Evolutionary conservation across 2,113 vertebrate species (phyloP).

Genomic region (Syngnathoides biaculeatus): DNA sequence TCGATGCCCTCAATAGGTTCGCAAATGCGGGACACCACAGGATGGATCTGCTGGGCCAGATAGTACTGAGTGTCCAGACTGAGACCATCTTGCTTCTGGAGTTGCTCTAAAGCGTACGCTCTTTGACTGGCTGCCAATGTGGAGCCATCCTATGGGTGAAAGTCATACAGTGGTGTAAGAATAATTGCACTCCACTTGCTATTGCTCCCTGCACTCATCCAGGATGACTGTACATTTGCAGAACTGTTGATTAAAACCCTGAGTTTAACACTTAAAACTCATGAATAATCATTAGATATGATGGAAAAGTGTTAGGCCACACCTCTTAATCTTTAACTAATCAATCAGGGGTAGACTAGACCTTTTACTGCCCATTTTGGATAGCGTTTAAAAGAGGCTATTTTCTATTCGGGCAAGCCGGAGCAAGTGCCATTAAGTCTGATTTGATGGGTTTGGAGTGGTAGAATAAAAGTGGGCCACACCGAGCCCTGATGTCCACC

Average conservation of each 20-base stretch:
- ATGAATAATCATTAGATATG: neutral
- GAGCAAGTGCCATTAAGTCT: neutral
- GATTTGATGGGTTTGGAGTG: neutral
- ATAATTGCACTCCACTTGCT: neutral
- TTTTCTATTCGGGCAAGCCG: neutral
- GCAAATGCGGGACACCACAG: slow-evolving; percentile 94
- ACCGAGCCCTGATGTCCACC: neutral
- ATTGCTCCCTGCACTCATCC: neutral
- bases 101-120: slow-evolving; percentile 91
- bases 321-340: neutral
- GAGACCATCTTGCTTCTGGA: slow-evolving; percentile 88
- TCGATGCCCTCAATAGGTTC: slow-evolving; percentile 96
- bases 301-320: neutral
- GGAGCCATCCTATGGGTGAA: slow-evolving; percentile 83
- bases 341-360: neutral
- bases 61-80: slow-evolving; percentile 91
- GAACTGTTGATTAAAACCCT: neutral
- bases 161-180: neutral
- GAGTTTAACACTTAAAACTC: neutral
- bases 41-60: slow-evolving; percentile 93
- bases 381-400: neutral
- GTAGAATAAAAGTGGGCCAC: neutral
- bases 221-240: neutral
- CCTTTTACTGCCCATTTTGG: neutral
- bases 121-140: slow-evolving; percentile 86